Percentiles rank a stretch among this genome's conserved stretches.
Conservation (phyloP, 2,888 invertebrate genomes). For the Nemoura dubitans region DNA sequence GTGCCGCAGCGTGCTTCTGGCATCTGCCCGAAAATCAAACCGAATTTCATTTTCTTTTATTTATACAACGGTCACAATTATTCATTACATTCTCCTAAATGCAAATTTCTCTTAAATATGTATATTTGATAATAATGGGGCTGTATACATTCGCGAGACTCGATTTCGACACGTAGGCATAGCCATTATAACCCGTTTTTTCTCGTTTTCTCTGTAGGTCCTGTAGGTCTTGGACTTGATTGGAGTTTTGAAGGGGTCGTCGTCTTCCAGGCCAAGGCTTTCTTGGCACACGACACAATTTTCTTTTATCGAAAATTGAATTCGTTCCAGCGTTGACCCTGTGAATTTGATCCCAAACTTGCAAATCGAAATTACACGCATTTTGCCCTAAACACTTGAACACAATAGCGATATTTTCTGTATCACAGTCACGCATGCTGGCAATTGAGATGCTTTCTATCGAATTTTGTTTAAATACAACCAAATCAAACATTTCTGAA, state of each 20-base stretch:
- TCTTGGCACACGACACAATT: neutral
- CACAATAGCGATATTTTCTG: neutral
- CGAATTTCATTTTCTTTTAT: neutral
- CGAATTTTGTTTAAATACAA: neutral
- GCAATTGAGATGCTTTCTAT: neutral
- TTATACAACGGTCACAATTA: neutral
- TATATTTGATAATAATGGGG: neutral
- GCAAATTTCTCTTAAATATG: neutral
- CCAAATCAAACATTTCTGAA: neutral
- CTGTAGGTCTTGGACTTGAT: neutral
- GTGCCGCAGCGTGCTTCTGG: neutral
- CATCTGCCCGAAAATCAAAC: neutral
- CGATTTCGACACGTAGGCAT: neutral
- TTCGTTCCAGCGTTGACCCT: neutral
- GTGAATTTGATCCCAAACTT: neutral
- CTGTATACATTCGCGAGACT: neutral
- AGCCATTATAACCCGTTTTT: neutral
- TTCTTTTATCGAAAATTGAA: neutral
- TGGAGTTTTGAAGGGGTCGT: neutral
- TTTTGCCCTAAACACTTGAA: neutral
- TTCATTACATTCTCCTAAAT: neutral
- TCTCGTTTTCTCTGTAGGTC: neutral
- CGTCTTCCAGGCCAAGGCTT: neutral
- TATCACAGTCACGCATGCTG: neutral
- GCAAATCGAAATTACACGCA: neutral